Percentiles rank a stretch among this genome's conserved stretches.
phyloP scores from a whole-genome alignment of 2,113 vertebrate genomes.

The Mola mola region DNA sequence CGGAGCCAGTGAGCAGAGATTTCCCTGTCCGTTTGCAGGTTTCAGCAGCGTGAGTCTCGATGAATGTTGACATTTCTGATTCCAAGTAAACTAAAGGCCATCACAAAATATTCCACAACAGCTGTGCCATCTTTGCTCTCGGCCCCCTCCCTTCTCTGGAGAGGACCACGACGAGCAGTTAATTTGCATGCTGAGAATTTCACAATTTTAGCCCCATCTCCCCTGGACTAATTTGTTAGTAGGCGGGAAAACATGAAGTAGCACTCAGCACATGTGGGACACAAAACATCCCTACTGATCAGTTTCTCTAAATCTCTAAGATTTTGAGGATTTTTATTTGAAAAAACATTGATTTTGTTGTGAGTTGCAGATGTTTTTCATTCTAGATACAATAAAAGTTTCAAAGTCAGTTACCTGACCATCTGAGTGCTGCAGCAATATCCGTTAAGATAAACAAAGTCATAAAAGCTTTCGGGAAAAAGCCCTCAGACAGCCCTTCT shows the following conservation, averaged over 20 bases:
- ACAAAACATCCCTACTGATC: not conserved
- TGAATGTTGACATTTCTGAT: not conserved
- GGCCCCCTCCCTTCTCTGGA: not conserved
- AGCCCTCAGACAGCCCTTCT: not conserved
- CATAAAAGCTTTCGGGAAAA: conserved; percentile 19
- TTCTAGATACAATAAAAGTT: not conserved
- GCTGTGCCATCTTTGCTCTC: not conserved
- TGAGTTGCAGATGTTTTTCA: conserved; percentile 1
- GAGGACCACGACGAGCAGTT: not conserved
- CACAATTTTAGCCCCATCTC: too few species aligned
- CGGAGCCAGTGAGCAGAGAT: not conserved
- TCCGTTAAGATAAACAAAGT: conserved; percentile 40
- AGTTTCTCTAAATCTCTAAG: not conserved
- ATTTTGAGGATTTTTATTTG: not conserved
- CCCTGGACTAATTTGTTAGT: not conserved
- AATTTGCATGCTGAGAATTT: not conserved
- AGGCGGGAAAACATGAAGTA: not conserved
- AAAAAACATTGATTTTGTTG: not conserved
- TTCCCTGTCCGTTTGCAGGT: not conserved
- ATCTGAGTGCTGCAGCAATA: conserved; percentile 3
- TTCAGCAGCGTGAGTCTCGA: not conserved
- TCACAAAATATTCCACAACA: conserved; percentile 4
- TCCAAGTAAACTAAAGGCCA: conserved; percentile 1
- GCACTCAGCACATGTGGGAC: not conserved
- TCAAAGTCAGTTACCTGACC: conserved; percentile 23